Base-by-base conservation (phyloP, 2,113 vertebrate genomes). In the Sinocyclocheilus anophthalmus region DNA sequence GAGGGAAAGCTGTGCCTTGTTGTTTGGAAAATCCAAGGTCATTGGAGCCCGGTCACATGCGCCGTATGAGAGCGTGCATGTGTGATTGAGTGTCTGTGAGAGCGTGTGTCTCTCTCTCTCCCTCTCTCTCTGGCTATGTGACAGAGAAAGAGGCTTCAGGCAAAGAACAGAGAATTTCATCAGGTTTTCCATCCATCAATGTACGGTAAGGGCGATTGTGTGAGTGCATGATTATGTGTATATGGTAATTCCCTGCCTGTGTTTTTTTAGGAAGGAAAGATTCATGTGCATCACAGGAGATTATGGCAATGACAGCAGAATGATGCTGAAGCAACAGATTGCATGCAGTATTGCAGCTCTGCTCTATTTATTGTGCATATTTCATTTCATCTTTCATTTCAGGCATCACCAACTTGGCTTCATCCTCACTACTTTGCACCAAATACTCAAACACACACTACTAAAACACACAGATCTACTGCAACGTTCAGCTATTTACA, bases 21-120 rank as follows among this genome's bases (percentile, higher is more conserved):
- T 84, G 84, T 83, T 72, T 84, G 84, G 86, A 87, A 88, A 89
- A 89, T 69, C 87, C 88, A 89, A 91, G 90, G 88, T 90, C 88
- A 90, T 26, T 26, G 26, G 26, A 26, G 26, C 26, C 59, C 78
- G 76, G 88, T 88, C 88, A 84, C 84, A 86, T 85, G 87, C 26
- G 37, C 65, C 18, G 57, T 87, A 77, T 65, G 85, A 57, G 80
- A 79, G 76, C 22, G 80, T 70, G 59, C 33, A 37, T 85, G 79
- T 72, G 33, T 61, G 81, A 65, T 16, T 75, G 82, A 55, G 83
- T 45, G 86, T 26, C 24, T 24, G 73, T 18, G 81, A 45, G 84
- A 13, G 84, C 5, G 63, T 37, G 42, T 53, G 1, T 81, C 5
- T 61, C 11, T 69, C 4, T 67, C 61, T 78, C 75, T 63, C 65